Evolutionary conservation across 1,140 invertebrate genomes (phyloP).

Genomic region (Trichonephila inaurata): DNA sequence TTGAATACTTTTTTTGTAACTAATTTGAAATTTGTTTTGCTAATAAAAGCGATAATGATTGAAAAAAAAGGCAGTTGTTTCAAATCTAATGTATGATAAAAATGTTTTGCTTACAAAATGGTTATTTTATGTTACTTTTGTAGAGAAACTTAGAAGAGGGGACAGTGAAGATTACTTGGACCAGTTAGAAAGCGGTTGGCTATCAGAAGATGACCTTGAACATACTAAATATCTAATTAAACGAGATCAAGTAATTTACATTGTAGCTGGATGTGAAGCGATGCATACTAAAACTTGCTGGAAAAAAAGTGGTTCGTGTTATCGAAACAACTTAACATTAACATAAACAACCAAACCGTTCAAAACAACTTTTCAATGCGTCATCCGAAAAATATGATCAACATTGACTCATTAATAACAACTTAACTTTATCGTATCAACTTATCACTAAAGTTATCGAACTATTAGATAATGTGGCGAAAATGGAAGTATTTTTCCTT

Average conservation of each 20-base stretch:
- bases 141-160: too few species aligned
- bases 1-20: too few species aligned
- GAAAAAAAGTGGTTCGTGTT: background rate
- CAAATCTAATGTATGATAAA: too few species aligned
- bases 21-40: too few species aligned
- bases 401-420: background rate
- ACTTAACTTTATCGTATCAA: background rate
- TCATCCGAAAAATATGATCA: background rate
- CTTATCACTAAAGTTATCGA: background rate
- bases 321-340: background rate
- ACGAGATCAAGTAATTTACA: background rate
- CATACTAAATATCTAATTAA: background rate
- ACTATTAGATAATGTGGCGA: constrained; percentile 4
- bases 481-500: background rate
- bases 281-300: background rate
- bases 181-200: too few species aligned
- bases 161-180: too few species aligned
- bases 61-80: too few species aligned
- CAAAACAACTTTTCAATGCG: constrained; percentile 11
- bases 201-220: too few species aligned
- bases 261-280: background rate
- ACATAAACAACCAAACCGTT: background rate
- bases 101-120: too few species aligned
- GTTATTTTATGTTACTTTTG: too few species aligned
- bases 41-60: too few species aligned